Conservation (phyloP, 1,140 invertebrate genomes). For the Lucilia sericata region DNA sequence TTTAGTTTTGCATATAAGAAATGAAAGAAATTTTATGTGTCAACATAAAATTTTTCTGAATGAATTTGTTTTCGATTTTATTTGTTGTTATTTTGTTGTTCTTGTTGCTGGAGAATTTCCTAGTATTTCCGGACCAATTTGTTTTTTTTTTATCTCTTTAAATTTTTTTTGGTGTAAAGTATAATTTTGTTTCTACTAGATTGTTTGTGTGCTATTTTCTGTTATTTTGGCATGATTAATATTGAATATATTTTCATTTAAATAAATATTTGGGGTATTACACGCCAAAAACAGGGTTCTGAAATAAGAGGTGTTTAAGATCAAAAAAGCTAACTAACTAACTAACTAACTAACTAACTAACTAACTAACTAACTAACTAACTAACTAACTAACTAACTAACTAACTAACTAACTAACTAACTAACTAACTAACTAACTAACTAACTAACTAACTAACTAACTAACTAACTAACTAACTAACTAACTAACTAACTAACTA, state of each 20-base stretch:
- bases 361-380: no score
- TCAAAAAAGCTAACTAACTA: no score
- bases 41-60: background rate
- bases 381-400: no score
- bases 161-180: background rate
- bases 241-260: background rate
- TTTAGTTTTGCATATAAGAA: background rate
- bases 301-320: no score
- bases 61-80: slow-evolving; percentile 1
- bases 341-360: no score
- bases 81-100: background rate
- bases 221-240: background rate
- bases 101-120: background rate
- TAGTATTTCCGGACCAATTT: background rate
- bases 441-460: no score
- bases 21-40: background rate
- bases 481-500: no score
- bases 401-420: no score
- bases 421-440: no score
- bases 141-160: background rate
- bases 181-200: background rate
- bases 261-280: no score
- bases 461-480: no score
- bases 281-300: no score
- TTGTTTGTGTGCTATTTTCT: background rate